phyloP scores from a whole-genome alignment of 2,113 vertebrate species.

The Gulo gulo region DNA sequence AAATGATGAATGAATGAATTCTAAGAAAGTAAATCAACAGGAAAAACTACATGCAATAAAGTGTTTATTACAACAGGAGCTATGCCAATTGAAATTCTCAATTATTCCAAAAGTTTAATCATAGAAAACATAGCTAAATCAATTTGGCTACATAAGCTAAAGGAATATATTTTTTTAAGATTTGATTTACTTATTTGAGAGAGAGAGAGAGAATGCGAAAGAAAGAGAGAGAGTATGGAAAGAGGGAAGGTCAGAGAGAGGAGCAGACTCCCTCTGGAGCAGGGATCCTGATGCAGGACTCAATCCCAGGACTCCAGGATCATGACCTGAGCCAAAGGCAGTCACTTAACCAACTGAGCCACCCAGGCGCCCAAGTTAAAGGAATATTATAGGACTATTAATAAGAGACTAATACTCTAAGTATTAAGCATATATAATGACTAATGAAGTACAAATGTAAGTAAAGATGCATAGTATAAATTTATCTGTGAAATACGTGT shows the following conservation, averaged over 20 bases:
- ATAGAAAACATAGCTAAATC: background rate
- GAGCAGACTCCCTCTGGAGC: no score
- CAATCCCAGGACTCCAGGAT: no score
- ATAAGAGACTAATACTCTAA: background rate
- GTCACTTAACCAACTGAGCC: no score
- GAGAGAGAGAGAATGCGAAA: no score
- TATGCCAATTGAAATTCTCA: background rate
- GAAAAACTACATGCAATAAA: background rate
- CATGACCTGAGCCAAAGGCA: no score
- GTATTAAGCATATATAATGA: background rate
- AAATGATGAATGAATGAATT: background rate
- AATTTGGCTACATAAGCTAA: background rate
- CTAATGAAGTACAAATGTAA: background rate
- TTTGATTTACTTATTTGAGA: no score
- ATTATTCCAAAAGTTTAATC: background rate
- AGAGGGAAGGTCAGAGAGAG: no score
- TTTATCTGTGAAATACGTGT: background rate
- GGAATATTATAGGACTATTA: background rate
- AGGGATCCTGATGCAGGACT: no score
- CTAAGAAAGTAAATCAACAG: background rate
- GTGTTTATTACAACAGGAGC: background rate
- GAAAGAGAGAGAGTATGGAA: no score
- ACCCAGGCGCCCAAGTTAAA: background rate
- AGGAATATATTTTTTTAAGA: background rate
- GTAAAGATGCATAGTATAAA: background rate